These are phyloP conservation scores for Lytechinus pictus DNA, from an alignment of 35 echinoderm and acorn worm species.

Conservation along the genomic window DNA sequence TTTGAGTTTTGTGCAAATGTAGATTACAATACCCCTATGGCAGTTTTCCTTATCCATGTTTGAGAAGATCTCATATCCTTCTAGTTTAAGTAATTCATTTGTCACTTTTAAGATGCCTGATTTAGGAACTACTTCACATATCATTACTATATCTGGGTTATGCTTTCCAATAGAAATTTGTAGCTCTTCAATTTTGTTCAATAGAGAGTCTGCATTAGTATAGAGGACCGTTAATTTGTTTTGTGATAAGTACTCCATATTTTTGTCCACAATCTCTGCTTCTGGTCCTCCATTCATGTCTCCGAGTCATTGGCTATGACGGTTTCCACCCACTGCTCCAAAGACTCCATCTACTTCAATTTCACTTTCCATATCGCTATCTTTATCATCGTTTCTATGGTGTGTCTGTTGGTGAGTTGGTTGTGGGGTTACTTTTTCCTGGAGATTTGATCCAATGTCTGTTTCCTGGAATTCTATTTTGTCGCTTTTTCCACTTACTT, in stretches of 20 bases:
- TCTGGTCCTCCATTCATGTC: background rate
- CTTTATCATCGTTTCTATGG: background rate
- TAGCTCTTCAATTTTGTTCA: background rate
- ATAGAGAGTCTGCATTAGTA: background rate
- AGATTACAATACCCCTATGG: background rate
- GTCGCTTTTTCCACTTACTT: background rate
- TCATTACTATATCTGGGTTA: background rate
- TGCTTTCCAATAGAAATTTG: background rate
- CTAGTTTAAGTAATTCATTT: background rate
- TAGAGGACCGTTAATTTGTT: background rate
- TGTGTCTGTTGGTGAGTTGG: background rate
- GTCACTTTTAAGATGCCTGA: constrained; percentile 5
- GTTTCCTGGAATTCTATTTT: background rate
- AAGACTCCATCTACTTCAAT: constrained; percentile 11
- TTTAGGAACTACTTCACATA: constrained; percentile 26
- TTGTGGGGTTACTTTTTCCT: background rate
- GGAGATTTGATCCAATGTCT: background rate
- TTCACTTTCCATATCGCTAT: background rate
- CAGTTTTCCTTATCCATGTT: background rate
- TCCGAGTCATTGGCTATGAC: background rate
- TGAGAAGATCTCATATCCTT: background rate
- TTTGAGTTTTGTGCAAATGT: background rate
- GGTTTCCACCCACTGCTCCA: background rate
- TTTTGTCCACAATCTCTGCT: background rate
- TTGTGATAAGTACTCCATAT: background rate